Evolutionary conservation across 2,888 invertebrate genomes (phyloP).

Genomic region (Eumerus sabulonum): DNA sequence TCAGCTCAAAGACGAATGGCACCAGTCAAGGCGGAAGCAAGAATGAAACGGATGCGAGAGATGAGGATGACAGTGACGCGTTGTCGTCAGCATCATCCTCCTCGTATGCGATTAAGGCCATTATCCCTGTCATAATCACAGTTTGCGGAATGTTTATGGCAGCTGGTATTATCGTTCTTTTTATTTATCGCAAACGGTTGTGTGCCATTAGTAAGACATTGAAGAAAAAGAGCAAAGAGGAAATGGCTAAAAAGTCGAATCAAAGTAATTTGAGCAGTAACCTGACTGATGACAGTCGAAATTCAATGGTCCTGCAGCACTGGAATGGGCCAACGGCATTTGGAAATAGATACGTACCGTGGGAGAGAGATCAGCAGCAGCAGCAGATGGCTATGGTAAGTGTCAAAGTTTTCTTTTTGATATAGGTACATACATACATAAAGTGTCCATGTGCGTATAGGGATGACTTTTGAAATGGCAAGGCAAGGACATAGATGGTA

Average conservation of each 20-base stretch:
- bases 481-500: too few relatives aligned
- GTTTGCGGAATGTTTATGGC: constrained; percentile 85
- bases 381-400: constrained; percentile 73
- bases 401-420: constrained; percentile 70
- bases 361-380: constrained; percentile 83
- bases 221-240: constrained; percentile 83
- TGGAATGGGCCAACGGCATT: constrained; percentile 90
- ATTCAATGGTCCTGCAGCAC: constrained; percentile 84
- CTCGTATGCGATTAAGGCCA: constrained; percentile 81
- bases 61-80: constrained; percentile 48
- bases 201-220: constrained; percentile 83
- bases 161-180: constrained; percentile 84
- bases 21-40: constrained; percentile 33
- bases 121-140: constrained; percentile 85
- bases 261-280: constrained; percentile 76
- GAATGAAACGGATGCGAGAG: constrained; percentile 21
- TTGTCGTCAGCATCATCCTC: constrained; percentile 78
- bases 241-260: constrained; percentile 83
- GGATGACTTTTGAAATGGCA: constrained; percentile 1
- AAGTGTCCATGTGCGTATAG: too few relatives aligned
- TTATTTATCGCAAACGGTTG: constrained; percentile 85
- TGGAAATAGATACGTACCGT: constrained; percentile 90
- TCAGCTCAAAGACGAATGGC: constrained; percentile 51
- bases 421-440: too few relatives aligned
- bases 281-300: constrained; percentile 77